Percentiles rank a stretch among this genome's conserved stretches.
phyloP scores from a whole-genome alignment of 2,797 vertebrate genomes.

The Rallus crepitans region DNA sequence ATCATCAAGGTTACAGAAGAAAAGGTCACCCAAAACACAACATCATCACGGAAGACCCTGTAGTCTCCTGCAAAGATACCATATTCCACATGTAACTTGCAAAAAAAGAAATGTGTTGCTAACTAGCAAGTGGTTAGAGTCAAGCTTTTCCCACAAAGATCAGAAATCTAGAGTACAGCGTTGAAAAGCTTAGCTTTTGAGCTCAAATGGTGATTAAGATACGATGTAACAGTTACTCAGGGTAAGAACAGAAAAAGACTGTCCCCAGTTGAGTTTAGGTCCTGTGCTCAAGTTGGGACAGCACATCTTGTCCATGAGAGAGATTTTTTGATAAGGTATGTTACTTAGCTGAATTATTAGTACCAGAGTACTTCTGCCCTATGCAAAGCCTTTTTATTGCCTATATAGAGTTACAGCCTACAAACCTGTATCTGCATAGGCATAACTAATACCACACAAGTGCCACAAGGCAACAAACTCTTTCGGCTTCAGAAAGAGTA shows the following conservation, averaged over 20 bases:
- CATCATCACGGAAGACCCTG: conserved; percentile 82
- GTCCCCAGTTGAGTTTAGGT: neutral
- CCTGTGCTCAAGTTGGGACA: neutral
- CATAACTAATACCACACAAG: neutral
- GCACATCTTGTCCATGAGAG: neutral
- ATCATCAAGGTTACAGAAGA: conserved; percentile 82
- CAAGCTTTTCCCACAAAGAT: neutral
- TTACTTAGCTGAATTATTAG: neutral
- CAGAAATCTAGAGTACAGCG: neutral
- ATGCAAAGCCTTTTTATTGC: neutral
- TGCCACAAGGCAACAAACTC: neutral
- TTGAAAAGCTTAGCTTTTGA: neutral
- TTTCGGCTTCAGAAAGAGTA: neutral
- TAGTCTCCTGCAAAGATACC: conserved; percentile 83
- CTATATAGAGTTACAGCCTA: neutral
- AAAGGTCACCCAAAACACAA: conserved; percentile 92
- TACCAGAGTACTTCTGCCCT: neutral
- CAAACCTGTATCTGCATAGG: neutral
- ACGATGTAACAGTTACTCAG: neutral
- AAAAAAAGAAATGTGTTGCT: no score
- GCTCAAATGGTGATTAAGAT: neutral
- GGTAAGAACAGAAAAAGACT: neutral
- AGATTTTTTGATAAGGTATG: fast-evolving
- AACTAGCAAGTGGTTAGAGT: neutral
- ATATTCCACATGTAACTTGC: neutral